Base-by-base conservation (phyloP, 2,888 invertebrate genomes). In the Drosophila mayaguana region DNA sequence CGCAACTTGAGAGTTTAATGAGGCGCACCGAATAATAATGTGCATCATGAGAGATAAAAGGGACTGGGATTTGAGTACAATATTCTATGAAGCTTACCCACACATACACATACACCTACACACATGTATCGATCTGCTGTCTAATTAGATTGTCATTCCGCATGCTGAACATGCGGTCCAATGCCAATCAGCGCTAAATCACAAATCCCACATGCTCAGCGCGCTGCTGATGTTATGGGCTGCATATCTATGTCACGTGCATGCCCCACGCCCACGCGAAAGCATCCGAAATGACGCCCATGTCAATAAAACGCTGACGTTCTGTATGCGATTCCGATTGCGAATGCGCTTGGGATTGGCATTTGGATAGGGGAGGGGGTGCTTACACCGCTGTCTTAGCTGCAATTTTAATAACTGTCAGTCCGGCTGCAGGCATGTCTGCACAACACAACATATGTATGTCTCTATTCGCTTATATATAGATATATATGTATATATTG, bases 121-220 rank as follows among this genome's bases (percentile, higher is more conserved):
- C 32, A 32, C 32, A 20, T 6, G 36, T 67, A 80, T 84, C 65
- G 61, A 80, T 76, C 54, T 43, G 34, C 34, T 50, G 34, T 61
- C 50, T 76, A 67, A 71, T 72, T 74, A 45, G 56, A 66, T 53
- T 65, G 34, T 40, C 57, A 54, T 62, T 32, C 25, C 42, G 43
- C 51, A 51, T 53, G 32, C 28, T 28, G 42, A 36, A n/a, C 51
- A 59, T 60, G 71, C 20, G 28, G 7, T 8, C 28, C 18, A 18
- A 32, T 54, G 63, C 32, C 53, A 46, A 48, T 66, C 54, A 50
- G 34, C 18, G 43, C 36, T 59, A 46, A 54, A 62, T 55, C 51
- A 71, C 43, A 46, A 55, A 40, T 54, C 50, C 38, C 9, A 20
- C 20, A 42, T 34, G 34, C 45, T 40, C 43, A 40, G 32, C 34